Evolutionary conservation across 2,888 invertebrate genomes (phyloP).

Genomic region (Leptinotarsa peninsularis): DNA sequence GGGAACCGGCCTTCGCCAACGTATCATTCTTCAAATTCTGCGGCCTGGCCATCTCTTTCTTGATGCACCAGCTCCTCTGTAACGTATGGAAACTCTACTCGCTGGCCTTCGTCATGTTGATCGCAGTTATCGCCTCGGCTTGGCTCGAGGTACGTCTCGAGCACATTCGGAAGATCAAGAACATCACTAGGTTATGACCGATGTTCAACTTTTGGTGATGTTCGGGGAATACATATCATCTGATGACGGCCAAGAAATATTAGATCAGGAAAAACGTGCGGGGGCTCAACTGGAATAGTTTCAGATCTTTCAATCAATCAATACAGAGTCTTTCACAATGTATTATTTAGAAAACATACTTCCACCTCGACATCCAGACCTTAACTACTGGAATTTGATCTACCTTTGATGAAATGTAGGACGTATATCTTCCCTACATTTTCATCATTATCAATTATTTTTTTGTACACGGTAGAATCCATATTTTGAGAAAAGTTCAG

Average conservation of each 20-base stretch:
- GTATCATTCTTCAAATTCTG: conserved; percentile 69
- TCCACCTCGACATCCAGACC: too few relatives aligned
- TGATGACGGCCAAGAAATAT: background rate
- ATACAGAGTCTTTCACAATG: too few relatives aligned
- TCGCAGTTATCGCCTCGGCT: conserved; percentile 69
- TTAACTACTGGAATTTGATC: too few relatives aligned
- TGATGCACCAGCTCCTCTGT: conserved; percentile 74
- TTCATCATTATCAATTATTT: too few relatives aligned
- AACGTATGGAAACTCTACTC: conserved; percentile 67
- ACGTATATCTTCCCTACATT: too few relatives aligned
- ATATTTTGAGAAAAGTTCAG: too few relatives aligned
- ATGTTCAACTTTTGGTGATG: conserved; percentile 60
- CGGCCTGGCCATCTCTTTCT: conserved; percentile 75
- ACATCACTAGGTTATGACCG: conserved; percentile 64
- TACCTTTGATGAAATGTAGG: too few relatives aligned
- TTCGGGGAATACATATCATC: conserved; percentile 48
- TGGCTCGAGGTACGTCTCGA: conserved; percentile 69
- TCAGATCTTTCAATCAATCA: too few relatives aligned
- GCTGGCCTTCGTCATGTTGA: conserved; percentile 67
- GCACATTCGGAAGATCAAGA: conserved; percentile 60
- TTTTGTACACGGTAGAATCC: too few relatives aligned
- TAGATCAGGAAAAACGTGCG: background rate
- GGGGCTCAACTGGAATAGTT: too few relatives aligned
- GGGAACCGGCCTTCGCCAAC: conserved; percentile 70
- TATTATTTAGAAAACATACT: too few relatives aligned